These are phyloP conservation scores for Brachionus koreanus DNA, from an alignment of 1,140 invertebrate species.

Conservation along the genomic window DNA sequence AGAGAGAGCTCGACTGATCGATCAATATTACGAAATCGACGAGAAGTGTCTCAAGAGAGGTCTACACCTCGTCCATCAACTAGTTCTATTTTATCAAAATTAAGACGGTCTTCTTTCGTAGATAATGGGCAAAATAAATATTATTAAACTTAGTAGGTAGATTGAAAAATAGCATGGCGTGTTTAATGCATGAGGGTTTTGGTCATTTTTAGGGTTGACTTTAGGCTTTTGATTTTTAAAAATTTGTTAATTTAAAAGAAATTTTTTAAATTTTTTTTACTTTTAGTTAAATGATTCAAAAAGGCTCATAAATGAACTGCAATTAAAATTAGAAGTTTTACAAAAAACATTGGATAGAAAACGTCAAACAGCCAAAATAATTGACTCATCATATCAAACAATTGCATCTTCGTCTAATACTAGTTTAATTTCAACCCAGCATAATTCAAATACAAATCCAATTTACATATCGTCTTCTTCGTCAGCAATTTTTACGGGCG, in stretches of 20 bases:
- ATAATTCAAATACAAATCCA: slow-evolving; percentile 7
- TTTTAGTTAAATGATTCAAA: slow-evolving; percentile 36
- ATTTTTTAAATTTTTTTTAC: neutral
- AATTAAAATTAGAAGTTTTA: slow-evolving; percentile 44
- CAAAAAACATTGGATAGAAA: slow-evolving; percentile 43
- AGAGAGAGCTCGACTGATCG: neutral
- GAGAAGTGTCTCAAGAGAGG: slow-evolving; percentile 31
- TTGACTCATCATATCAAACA: slow-evolving; percentile 5
- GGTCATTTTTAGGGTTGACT: slow-evolving; percentile 21
- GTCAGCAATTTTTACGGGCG: neutral
- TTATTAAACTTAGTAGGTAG: slow-evolving; percentile 17
- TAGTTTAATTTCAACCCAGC: neutral
- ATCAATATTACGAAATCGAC: neutral
- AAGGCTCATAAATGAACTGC: slow-evolving; percentile 20
- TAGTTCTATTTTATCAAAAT: slow-evolving; percentile 15
- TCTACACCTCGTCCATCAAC: slow-evolving; percentile 12
- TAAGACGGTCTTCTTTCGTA: slow-evolving; percentile 44
- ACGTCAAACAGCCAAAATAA: slow-evolving; percentile 35
- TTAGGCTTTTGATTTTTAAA: neutral
- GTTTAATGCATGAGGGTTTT: neutral
- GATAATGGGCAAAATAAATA: neutral
- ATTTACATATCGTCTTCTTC: neutral
- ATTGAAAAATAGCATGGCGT: slow-evolving; percentile 3
- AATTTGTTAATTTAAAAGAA: neutral
- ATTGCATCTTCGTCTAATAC: slow-evolving; percentile 8